These are phyloP conservation scores for Heteractis magnifica DNA, from an alignment of 92 coral and sea anemone species.

Conservation along the genomic window DNA sequence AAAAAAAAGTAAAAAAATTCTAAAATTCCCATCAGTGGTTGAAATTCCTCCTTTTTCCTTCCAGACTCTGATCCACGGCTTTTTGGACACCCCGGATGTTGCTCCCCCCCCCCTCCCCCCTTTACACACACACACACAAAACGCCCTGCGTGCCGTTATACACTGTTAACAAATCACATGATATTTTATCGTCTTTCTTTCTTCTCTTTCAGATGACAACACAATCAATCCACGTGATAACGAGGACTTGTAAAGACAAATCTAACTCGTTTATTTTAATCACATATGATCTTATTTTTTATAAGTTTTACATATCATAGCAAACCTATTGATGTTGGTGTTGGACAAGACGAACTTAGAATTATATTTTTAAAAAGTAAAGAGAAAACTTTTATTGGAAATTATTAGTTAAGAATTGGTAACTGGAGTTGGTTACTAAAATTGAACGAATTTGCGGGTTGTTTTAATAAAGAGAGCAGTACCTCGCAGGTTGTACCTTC, in stretches of 20 bases:
- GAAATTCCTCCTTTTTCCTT: too few species aligned
- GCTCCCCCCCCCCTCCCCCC: too few species aligned
- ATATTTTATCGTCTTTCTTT: background rate
- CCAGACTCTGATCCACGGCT: too few species aligned
- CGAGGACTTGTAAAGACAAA: slow-evolving; percentile 20
- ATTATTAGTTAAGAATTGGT: background rate
- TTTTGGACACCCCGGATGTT: too few species aligned
- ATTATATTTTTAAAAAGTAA: background rate
- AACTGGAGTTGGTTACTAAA: background rate
- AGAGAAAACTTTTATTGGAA: too few species aligned
- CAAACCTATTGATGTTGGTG: background rate
- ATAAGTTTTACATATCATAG: slow-evolving; percentile 1
- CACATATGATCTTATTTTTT: background rate
- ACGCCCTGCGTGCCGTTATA: background rate
- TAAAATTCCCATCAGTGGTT: too few species aligned
- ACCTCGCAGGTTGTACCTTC: background rate
- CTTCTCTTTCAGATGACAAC: slow-evolving; percentile 62
- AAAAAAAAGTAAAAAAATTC: too few species aligned
- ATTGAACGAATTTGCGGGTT: background rate
- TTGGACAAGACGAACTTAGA: background rate
- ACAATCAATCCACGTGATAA: slow-evolving; percentile 38
- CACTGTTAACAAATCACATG: background rate
- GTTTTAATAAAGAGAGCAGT: background rate
- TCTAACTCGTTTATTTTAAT: background rate
- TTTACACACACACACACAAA: too few species aligned